Evolutionary conservation across 2,113 vertebrate genomes (phyloP), one percentile per base, ranked within the genome.

Genomic region (Cynocephalus volans): DNA sequence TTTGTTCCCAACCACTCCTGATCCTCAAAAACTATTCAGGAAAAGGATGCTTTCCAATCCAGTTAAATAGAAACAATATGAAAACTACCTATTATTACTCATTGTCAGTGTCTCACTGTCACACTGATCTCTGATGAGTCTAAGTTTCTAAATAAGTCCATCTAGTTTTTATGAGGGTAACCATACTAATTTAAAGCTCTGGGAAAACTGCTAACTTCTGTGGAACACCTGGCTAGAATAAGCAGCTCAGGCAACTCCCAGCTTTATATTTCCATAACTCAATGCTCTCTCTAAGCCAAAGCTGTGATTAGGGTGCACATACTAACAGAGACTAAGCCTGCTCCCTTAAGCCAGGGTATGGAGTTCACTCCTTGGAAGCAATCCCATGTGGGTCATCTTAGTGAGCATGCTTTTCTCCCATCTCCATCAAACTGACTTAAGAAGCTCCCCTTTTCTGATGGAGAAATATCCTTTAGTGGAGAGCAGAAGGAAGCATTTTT

Each of bases 401-500:
- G 69, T n/a, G 52, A 69, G 19, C 9, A 41, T 8, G 41, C 67
- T 79, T 67, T 48, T 54, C 45, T 75, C n/a, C 60, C 33, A 26
- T 24, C 26, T 81, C 58, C 11, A 73, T 31, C 54, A 8, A n/a
- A 64, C 58, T 28, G n/a, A 81, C 36, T 69, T 33, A 88, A 65
- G 31, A 95, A 12, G 50, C 19, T 87, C 28, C 24, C 36, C 54
- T 72, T 82, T 77, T 84, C 69, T 52, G 2, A 23, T 31, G 6
- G 72, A 82, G 85, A 76, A 60, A 82, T 90, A 96, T 83, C 23
- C 65, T 86, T 75, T 70, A 24, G 36, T 41, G 62, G 50, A 13
- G 90, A 93, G 75, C 45, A 86, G 69, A 94, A 58, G 73, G 77
- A 94, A 96, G 89, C 21, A 65, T 62, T 92, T 93, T 93, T 93